phyloP scores from a whole-genome alignment of 2,888 invertebrate genomes.

The Abscondita cerata region DNA sequence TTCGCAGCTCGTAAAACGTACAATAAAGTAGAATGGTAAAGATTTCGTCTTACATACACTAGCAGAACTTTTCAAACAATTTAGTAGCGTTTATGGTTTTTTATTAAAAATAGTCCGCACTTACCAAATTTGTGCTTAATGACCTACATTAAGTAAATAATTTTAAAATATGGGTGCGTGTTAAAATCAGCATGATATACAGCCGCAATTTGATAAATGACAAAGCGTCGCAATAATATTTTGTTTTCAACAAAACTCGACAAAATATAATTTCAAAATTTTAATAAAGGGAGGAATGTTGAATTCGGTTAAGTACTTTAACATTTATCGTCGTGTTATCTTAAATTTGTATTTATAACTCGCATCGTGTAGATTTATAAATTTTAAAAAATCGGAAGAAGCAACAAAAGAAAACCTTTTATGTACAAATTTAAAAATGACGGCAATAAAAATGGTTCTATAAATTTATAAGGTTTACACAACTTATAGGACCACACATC shows the following conservation, averaged over 20 bases:
- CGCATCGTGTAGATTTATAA: background rate
- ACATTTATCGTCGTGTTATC: slow-evolving; percentile 24
- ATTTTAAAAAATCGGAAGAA: slow-evolving; percentile 8
- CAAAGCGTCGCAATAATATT: too few species aligned
- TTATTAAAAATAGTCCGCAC: too few species aligned
- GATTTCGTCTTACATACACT: slow-evolving; percentile 1
- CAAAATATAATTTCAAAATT: slow-evolving; percentile 24
- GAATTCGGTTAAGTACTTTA: slow-evolving; percentile 15
- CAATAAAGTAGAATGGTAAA: slow-evolving; percentile 9
- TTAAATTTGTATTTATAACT: slow-evolving; percentile 19
- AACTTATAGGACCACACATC: slow-evolving; percentile 30
- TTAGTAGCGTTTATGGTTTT: too few species aligned
- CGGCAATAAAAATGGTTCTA: slow-evolving; percentile 27
- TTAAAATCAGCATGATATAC: too few species aligned
- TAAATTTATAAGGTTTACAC: slow-evolving; percentile 32
- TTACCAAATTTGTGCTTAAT: too few species aligned
- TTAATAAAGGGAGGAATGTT: slow-evolving; percentile 17
- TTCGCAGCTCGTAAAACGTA: slow-evolving; percentile 12
- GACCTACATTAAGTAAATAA: too few species aligned
- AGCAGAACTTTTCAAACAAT: background rate
- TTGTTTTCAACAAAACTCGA: too few species aligned
- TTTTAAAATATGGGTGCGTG: too few species aligned
- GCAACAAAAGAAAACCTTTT: slow-evolving; percentile 8
- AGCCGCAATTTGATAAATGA: too few species aligned
- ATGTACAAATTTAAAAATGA: slow-evolving; percentile 19